Conservation (phyloP, 2,797 vertebrate species). For the Enteromius trimaculatus region DNA sequence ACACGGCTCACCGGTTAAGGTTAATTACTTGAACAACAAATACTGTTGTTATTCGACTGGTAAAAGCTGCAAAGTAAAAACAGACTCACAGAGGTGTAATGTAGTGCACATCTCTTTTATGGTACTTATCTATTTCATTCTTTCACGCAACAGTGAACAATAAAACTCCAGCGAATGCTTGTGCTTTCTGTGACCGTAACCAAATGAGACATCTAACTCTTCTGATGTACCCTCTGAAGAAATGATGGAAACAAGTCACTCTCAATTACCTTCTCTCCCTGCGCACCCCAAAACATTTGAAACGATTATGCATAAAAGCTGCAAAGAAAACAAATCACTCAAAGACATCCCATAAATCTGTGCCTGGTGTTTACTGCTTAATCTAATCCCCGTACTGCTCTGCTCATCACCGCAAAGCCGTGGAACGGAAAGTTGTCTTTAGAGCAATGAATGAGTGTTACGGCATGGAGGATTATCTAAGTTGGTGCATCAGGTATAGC, state of each 20-base stretch:
- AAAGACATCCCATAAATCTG: constrained; percentile 44
- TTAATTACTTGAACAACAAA: constrained; percentile 40
- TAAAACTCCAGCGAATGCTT: constrained; percentile 15
- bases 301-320: constrained; percentile 39
- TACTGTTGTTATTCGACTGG: not conserved
- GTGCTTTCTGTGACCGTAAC: constrained; percentile 20
- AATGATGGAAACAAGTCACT: constrained; percentile 34
- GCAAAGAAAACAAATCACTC: constrained; percentile 40
- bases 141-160: constrained; percentile 29
- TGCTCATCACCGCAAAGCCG: constrained; percentile 6
- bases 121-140: constrained; percentile 21
- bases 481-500: constrained; percentile 33
- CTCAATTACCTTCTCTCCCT: constrained; percentile 38
- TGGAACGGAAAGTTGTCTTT: constrained; percentile 38
- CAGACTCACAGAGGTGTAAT: constrained; percentile 1
- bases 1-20: constrained; percentile 57
- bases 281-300: constrained; percentile 21
- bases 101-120: constrained; percentile 19
- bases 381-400: constrained; percentile 34
- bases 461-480: constrained; percentile 41
- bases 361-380: constrained; percentile 34
- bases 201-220: constrained; percentile 37
- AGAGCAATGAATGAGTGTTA: constrained; percentile 31
- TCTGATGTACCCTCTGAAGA: constrained; percentile 20
- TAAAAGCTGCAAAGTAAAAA: not conserved